Base-by-base conservation (phyloP, 2,797 vertebrate species). In the Neomorphus geoffroyi region DNA sequence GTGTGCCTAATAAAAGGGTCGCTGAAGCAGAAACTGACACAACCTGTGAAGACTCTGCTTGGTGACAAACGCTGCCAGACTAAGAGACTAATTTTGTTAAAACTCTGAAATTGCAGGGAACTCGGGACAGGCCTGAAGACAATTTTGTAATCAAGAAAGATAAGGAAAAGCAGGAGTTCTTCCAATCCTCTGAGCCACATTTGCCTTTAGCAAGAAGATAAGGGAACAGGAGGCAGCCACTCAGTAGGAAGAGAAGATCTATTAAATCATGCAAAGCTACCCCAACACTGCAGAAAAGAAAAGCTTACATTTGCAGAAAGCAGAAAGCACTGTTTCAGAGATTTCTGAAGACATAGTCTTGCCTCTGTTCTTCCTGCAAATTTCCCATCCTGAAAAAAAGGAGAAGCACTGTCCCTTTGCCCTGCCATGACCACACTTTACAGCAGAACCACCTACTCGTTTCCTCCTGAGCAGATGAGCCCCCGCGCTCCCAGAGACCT, bases 391-490 rank as follows among this genome's bases (percentile, higher is more conserved):
- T 30, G n/a, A 74, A 32, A 48, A 48, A n/a, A 27, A 51, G 43
- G 21, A 78, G 65, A 28, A 78, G 30, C 16, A 8, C 1, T 81
- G 21, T 8, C n/a, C 33, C 39, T 84, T 22, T 32, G 39, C 35
- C 73, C 21, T 2, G 1, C 23, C 18, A 32, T 3, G 4, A 21
- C 5, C 51, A 62, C 6, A 16, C 41, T 8, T 16, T 46, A 18
- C 41, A 79, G 45, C 24, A 82, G 66, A 81, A 51, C 16, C 2
- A 2, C 13, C 37, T 37, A 9, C 18, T 65, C 8, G 16, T 61
- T 46, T 61, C 39, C 21, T 51, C 19, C 26, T 35, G 18, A 13
- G 32, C 0, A 0, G 35, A 10, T 0, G 0, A 81, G 16, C 8
- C 32, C 28, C 32, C 53, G 23, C 37, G 46, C 2, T 46, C 32